Evolutionary conservation across 2,797 vertebrate genomes (phyloP).

Genomic region (Alca torda): DNA sequence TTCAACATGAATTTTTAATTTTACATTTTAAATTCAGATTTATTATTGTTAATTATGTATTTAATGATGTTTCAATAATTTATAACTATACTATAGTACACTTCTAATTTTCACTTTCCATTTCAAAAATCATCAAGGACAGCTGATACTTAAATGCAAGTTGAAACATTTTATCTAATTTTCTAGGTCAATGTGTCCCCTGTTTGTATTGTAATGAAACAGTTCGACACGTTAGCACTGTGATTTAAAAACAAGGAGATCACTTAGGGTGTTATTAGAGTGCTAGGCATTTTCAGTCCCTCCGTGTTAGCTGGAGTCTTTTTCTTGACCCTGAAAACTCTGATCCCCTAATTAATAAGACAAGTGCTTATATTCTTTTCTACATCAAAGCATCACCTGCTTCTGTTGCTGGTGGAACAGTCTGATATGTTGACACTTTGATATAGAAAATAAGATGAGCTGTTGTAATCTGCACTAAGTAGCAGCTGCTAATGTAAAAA

Average conservation of each 20-base stretch:
- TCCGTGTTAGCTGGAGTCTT: neutral
- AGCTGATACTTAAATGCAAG: neutral
- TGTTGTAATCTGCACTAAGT: slow-evolving; percentile 57
- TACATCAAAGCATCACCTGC: slow-evolving; percentile 22
- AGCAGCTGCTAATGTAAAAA: slow-evolving; percentile 53
- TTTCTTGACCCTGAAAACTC: slow-evolving; percentile 46
- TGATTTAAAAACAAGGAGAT: neutral
- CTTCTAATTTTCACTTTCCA: neutral
- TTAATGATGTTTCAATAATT: neutral
- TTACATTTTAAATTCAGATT: neutral
- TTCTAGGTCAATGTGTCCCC: neutral
- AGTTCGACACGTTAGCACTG: neutral
- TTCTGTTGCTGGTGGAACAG: slow-evolving; percentile 11
- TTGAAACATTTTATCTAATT: slow-evolving; percentile 13
- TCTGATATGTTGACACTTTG: slow-evolving; percentile 56
- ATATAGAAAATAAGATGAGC: slow-evolving; percentile 59
- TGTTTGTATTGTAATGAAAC: neutral
- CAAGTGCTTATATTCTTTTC: slow-evolving; percentile 20
- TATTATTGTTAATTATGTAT: neutral
- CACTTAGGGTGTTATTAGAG: neutral
- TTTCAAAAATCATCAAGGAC: neutral
- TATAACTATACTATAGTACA: neutral
- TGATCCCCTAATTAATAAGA: slow-evolving; percentile 44
- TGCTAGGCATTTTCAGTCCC: neutral
- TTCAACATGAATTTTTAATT: neutral